Evolutionary conservation across 1,140 invertebrate species (phyloP), one percentile per base, ranked within the genome.

Genomic region (Archivesica marissinica): DNA sequence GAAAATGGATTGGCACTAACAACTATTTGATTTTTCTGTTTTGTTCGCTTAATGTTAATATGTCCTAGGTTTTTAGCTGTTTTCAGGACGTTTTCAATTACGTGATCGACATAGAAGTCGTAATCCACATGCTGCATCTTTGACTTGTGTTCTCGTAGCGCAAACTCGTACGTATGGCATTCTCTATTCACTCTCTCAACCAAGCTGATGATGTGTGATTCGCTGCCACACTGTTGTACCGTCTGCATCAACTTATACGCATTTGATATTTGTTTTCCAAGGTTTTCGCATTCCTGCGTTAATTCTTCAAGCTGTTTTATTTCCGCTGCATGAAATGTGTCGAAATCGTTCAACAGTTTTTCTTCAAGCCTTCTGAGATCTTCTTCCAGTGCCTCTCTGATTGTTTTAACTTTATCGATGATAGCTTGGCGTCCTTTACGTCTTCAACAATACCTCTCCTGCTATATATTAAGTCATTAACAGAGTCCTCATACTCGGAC

Each of bases 261-360:
- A 28, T 85, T 85, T 2, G 82, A 66, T 33, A 85, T 85, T 35
- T 77, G 74, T 52, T 85, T 85, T 17, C 75, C 61, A 35, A 78
- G 38, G 50, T 85, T 85, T 39, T 85, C 82, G 47, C 82, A 85
- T 47, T 85, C 61, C 2, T 28, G 30, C 25, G 82, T 77, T 23
- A 77, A 20, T 17, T n/a, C 35, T 4, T 38, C 23, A 33, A 85
- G 38, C 28, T 85, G 17, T 41, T 85, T 47, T n/a, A 85, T 85
- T 70, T 85, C 72, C 0, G 30, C 20, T n/a, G 17, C n/a, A 56
- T 85, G 82, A 38, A 76, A 76, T 41, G n/a, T 64, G 13, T 77
- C 61, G 44, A 85, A 85, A n/a, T 77, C 74, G 0, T 66, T 33
- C 2, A 85, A 23, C 9, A 85, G 61, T 56, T 66, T 85, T 33